phyloP scores from a whole-genome alignment of 92 coral and sea anemone species.

The Palythoa heliodiscus region DNA sequence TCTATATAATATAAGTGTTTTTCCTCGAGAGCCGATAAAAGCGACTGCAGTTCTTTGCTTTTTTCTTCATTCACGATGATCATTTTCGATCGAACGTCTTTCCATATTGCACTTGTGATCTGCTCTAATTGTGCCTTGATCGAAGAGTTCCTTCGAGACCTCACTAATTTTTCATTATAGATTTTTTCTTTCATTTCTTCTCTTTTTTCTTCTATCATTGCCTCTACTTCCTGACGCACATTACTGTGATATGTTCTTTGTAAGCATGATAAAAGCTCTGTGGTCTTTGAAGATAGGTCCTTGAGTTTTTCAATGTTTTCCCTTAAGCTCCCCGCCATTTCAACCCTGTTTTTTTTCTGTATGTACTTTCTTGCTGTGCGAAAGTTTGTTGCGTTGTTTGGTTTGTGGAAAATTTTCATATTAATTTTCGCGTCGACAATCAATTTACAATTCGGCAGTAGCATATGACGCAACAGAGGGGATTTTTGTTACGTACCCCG shows the following conservation, averaged over 20 bases:
- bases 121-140: slow-evolving; percentile 36
- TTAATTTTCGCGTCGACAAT: neutral
- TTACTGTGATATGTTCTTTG: slow-evolving; percentile 25
- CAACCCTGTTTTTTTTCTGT: neutral
- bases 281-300: slow-evolving; percentile 1
- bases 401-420: neutral
- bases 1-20: slow-evolving; percentile 20
- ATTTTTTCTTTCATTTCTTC: slow-evolving; percentile 29
- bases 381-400: neutral
- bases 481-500: neutral
- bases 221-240: slow-evolving; percentile 1
- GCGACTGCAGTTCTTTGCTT: slow-evolving; percentile 21
- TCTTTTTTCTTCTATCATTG: neutral
- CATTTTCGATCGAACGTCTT: slow-evolving; percentile 33
- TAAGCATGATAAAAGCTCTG: slow-evolving; percentile 17
- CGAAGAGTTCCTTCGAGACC: slow-evolving; percentile 15
- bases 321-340: slow-evolving; percentile 5
- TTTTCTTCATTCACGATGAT: slow-evolving; percentile 27
- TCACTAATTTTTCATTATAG: neutral
- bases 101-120: slow-evolving; percentile 36
- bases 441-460: neutral
- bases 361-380: no score
- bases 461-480: slow-evolving; percentile 15
- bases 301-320: slow-evolving; percentile 5
- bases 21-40: slow-evolving; percentile 33